Conservation (phyloP, 2,888 invertebrate genomes). For the Dryococelus australis region DNA sequence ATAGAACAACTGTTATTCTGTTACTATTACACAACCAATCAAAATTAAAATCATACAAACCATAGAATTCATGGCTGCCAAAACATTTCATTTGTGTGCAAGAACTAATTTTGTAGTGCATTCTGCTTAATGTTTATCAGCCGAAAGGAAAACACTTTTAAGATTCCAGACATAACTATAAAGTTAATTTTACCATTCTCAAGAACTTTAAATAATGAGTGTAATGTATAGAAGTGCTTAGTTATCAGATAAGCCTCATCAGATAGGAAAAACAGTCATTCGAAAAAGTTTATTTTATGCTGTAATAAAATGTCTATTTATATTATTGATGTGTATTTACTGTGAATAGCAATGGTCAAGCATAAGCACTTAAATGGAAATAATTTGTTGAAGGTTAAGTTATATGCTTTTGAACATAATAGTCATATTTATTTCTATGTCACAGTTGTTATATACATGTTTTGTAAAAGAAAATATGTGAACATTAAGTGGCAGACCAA, state of each 20-base stretch:
- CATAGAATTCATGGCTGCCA: not conserved
- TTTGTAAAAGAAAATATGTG: not conserved
- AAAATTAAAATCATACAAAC: not conserved
- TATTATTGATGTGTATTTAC: not conserved
- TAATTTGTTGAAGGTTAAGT: not conserved
- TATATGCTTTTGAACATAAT: not conserved
- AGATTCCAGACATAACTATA: too few species aligned
- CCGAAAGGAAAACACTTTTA: too few species aligned
- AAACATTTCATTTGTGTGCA: not conserved
- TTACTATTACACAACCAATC: not conserved
- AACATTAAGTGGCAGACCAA: not conserved
- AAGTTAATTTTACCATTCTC: too few species aligned
- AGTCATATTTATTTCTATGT: not conserved
- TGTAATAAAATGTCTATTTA: not conserved
- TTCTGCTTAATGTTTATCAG: not conserved
- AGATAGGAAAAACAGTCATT: too few species aligned
- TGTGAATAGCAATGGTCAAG: not conserved
- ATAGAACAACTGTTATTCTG: not conserved
- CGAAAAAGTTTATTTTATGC: too few species aligned
- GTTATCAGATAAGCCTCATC: not conserved
- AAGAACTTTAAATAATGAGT: too few species aligned
- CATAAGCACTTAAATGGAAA: not conserved
- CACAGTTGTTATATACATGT: not conserved
- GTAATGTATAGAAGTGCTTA: not conserved
- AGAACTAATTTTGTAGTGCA: not conserved